These are phyloP conservation scores for Ptychadena robeensis DNA, from an alignment of 2,797 vertebrate species.

Conservation along the genomic window DNA sequence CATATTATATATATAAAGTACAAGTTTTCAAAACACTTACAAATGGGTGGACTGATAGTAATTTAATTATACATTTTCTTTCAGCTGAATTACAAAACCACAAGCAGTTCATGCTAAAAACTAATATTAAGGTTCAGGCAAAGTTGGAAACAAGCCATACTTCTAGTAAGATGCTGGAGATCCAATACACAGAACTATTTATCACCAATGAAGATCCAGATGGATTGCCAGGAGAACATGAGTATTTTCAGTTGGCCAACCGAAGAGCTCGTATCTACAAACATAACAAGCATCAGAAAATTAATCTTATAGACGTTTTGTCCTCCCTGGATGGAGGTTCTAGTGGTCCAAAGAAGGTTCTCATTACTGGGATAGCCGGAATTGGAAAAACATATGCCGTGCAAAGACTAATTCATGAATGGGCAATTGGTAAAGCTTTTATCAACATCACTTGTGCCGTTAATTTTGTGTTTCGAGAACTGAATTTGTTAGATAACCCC, in stretches of 20 bases:
- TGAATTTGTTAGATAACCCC: constrained; percentile 65
- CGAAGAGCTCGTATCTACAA: constrained; percentile 72
- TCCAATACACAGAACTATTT: constrained; percentile 76
- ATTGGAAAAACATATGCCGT: constrained; percentile 74
- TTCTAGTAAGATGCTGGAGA: constrained; percentile 71
- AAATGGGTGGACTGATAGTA: background rate
- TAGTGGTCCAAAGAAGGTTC: constrained; percentile 68
- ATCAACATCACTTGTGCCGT: constrained; percentile 69
- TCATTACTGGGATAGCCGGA: constrained; percentile 75
- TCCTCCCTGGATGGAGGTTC: constrained; percentile 48
- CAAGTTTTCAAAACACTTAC: background rate
- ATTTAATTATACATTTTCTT: constrained; percentile 2
- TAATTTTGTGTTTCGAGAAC: constrained; percentile 73
- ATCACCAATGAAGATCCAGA: constrained; percentile 70
- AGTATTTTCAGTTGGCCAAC: constrained; percentile 73
- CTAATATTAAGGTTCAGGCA: constrained; percentile 69
- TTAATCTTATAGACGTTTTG: constrained; percentile 65
- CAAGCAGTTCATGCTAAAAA: constrained; percentile 70
- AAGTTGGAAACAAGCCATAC: constrained; percentile 67
- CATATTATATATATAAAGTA: background rate
- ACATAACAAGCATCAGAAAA: constrained; percentile 72
- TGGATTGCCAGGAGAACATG: constrained; percentile 66
- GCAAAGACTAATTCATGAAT: constrained; percentile 73
- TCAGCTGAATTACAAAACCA: constrained; percentile 71
- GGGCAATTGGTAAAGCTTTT: constrained; percentile 74